phyloP scores from a whole-genome alignment of 2,888 invertebrate genomes.

The Corythucha ciliata region DNA sequence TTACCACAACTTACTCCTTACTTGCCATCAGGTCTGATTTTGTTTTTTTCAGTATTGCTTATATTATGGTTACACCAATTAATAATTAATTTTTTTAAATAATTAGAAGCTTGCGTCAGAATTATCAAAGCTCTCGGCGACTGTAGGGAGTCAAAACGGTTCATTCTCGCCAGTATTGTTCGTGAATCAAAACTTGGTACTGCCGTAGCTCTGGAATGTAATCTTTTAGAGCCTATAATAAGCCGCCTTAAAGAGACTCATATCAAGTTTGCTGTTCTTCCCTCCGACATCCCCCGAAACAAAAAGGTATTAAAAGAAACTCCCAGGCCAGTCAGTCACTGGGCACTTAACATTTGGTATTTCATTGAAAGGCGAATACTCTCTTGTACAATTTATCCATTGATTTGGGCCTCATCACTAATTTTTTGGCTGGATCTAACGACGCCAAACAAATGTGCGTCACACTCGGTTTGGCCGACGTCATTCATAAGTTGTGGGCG shows the following conservation, averaged over 20 bases:
- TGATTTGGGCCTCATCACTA: constrained; percentile 50
- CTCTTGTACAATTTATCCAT: constrained; percentile 50
- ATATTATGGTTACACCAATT: neutral
- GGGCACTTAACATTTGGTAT: neutral
- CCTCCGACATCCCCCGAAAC: constrained; percentile 25
- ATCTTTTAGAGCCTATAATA: constrained; percentile 24
- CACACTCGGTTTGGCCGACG: constrained; percentile 48
- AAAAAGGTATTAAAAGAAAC: constrained; percentile 27
- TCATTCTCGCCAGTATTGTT: constrained; percentile 26
- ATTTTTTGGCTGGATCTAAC: constrained; percentile 49
- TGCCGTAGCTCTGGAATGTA: constrained; percentile 24
- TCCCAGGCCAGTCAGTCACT: neutral
- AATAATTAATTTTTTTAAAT: too few species aligned
- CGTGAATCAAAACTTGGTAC: constrained; percentile 28
- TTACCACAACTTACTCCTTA: constrained; percentile 19
- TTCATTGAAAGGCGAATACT: constrained; percentile 42
- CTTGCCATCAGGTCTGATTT: constrained; percentile 20
- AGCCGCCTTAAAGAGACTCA: constrained; percentile 26
- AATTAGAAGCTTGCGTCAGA: constrained; percentile 25
- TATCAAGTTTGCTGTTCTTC: constrained; percentile 27
- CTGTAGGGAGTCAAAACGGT: constrained; percentile 18
- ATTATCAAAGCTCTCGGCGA: constrained; percentile 17
- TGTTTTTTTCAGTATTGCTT: too few species aligned
- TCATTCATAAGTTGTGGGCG: constrained; percentile 56
- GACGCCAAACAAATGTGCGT: constrained; percentile 50